phyloP scores from a whole-genome alignment of 2,797 vertebrate species.

The Sternotherus odoratus region DNA sequence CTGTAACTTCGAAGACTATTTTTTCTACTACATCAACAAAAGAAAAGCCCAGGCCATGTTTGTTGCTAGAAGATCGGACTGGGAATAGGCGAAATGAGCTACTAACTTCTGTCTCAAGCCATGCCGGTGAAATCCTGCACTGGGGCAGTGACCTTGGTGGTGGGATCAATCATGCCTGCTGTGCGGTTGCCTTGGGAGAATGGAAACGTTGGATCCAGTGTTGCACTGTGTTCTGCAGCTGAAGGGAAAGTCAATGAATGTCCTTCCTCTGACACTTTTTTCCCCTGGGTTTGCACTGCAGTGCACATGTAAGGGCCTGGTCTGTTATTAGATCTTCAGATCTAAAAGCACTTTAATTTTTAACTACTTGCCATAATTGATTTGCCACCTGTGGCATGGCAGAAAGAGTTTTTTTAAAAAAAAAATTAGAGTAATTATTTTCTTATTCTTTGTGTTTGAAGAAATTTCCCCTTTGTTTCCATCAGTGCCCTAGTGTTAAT shows the following conservation, averaged over 20 bases:
- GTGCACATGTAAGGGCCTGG: neutral
- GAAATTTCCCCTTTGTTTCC: slow-evolving; percentile 16
- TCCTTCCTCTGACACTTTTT: slow-evolving; percentile 9
- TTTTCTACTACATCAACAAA: slow-evolving; percentile 37
- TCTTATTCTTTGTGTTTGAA: slow-evolving; percentile 49
- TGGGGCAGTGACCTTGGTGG: slow-evolving; percentile 38
- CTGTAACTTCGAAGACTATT: slow-evolving; percentile 27
- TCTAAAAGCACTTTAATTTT: slow-evolving; percentile 4
- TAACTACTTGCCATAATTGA: neutral
- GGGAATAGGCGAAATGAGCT: slow-evolving; percentile 33
- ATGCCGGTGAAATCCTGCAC: slow-evolving; percentile 12
- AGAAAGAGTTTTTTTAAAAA: slow-evolving; percentile 2
- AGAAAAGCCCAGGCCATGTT: slow-evolving; percentile 32
- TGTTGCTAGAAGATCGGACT: slow-evolving; percentile 22
- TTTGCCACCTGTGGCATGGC: neutral
- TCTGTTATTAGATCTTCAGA: slow-evolving; percentile 19
- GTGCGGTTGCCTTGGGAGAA: slow-evolving; percentile 73
- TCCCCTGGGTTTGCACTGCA: neutral
- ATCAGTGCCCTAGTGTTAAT: slow-evolving; percentile 58
- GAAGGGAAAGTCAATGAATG: slow-evolving; percentile 43
- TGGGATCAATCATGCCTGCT: slow-evolving; percentile 60
- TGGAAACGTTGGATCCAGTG: slow-evolving; percentile 50
- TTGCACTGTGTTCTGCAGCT: slow-evolving; percentile 54
- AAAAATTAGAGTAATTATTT: slow-evolving; percentile 44
- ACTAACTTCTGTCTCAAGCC: slow-evolving; percentile 48